Conservation (phyloP, 2,113 vertebrate species). For the Egretta garzetta region DNA sequence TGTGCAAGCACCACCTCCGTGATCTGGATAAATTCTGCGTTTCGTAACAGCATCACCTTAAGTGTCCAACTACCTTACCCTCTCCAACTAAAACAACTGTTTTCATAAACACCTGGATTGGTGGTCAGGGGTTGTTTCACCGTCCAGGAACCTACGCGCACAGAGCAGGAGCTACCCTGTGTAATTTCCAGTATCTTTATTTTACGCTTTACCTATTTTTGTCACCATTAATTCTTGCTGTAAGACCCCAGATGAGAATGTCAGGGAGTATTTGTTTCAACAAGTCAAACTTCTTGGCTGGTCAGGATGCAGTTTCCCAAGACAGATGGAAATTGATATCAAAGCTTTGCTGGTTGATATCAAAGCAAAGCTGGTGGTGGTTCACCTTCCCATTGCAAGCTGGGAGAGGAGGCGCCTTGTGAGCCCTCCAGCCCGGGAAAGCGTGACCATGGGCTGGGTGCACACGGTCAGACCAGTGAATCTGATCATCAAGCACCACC, state of each 20-base stretch:
- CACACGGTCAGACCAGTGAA: not conserved
- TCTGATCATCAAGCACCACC: not conserved
- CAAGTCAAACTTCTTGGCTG: not conserved
- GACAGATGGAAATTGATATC: not conserved
- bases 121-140: not conserved
- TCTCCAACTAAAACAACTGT: not conserved
- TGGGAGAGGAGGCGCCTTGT: not conserved
- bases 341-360: not conserved
- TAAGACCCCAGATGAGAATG: not conserved
- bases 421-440: not conserved
- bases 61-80: not conserved
- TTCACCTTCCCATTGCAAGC: not conserved
- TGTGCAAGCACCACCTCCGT: not conserved
- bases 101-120: not conserved
- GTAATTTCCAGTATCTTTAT: not conserved
- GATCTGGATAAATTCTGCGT: not conserved
- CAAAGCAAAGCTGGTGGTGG: not conserved
- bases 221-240: too few relatives aligned
- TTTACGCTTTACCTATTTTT: not conserved
- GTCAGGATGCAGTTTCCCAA: not conserved
- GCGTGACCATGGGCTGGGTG: accelerated
- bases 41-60: accelerated
- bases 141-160: not conserved
- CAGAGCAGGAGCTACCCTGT: not conserved
- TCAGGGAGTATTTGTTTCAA: not conserved